Evolutionary conservation across 1,140 invertebrate species (phyloP).

Genomic region (Drosophila rhopaloa): DNA sequence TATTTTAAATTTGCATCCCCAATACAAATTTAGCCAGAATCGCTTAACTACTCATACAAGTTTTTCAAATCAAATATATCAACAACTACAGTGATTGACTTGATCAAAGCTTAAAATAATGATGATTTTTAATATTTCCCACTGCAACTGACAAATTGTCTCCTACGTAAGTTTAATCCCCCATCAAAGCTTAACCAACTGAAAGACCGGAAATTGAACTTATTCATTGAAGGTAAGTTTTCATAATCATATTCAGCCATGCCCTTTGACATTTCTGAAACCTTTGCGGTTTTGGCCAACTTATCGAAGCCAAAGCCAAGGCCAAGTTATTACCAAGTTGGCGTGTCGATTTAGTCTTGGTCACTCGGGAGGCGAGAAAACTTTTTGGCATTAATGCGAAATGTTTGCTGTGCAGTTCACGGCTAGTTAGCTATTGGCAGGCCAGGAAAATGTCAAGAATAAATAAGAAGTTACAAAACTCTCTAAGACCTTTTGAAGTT

Average conservation of each 20-base stretch:
- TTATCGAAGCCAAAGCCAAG: constrained; percentile 28
- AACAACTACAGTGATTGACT: background rate
- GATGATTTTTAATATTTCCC: background rate
- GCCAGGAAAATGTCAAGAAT: constrained; percentile 17
- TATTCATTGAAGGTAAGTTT: background rate
- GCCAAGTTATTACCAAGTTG: constrained; percentile 31
- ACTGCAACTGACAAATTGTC: background rate
- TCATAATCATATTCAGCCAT: constrained; percentile 19
- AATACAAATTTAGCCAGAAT: background rate
- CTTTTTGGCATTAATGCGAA: constrained; percentile 38
- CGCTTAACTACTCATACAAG: background rate
- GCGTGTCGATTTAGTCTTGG: constrained; percentile 15
- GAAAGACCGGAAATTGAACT: constrained; percentile 42
- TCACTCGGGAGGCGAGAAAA: constrained; percentile 21
- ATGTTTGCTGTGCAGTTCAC: constrained; percentile 17
- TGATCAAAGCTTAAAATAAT: background rate
- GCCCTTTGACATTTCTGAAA: constrained; percentile 50
- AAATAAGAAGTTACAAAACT: constrained; percentile 1
- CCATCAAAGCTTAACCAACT: constrained; percentile 7
- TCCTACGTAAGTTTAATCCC: background rate
- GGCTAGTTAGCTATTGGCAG: constrained; percentile 38
- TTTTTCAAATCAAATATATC: background rate
- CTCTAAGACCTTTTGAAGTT: constrained; percentile 3
- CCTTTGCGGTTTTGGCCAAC: constrained; percentile 32
- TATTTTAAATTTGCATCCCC: too few species aligned